Conservation (phyloP, 2,113 vertebrate genomes). For the Lepus timidus region DNA sequence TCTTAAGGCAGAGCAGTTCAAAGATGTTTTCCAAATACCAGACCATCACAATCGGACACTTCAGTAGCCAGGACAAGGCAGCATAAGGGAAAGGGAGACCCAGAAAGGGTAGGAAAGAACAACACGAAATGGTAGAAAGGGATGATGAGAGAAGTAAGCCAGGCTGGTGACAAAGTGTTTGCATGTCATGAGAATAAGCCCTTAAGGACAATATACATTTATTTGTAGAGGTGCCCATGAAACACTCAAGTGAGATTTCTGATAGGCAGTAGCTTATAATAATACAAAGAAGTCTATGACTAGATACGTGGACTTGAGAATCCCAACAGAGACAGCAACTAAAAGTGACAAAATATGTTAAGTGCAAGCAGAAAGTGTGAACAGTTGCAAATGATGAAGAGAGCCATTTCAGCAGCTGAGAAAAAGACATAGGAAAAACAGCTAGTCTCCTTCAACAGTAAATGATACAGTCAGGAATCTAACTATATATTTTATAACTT, state of each 20-base stretch:
- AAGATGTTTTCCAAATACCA: background rate
- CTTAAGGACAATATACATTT: background rate
- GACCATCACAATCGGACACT: background rate
- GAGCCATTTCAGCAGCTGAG: background rate
- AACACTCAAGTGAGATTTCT: background rate
- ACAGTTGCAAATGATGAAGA: background rate
- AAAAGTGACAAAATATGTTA: background rate
- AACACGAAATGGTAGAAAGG: background rate
- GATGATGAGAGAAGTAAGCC: background rate
- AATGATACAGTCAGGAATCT: background rate
- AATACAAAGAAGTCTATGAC: background rate
- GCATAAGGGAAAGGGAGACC: background rate
- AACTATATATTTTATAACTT: background rate
- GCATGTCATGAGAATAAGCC: background rate
- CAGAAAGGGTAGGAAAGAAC: background rate
- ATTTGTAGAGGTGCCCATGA: background rate
- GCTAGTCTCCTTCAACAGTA: background rate
- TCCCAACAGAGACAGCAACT: background rate
- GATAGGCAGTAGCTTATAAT: background rate
- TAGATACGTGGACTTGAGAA: background rate
- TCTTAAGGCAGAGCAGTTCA: background rate
- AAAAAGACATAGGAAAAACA: conserved; percentile 31
- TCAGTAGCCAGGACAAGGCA: background rate
- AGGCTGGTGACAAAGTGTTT: background rate
- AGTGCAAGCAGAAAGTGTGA: background rate